Percentiles rank a stretch among this genome's conserved stretches.
phyloP scores from a whole-genome alignment of 1,140 invertebrate species.

The Maconellicoccus hirsutus region DNA sequence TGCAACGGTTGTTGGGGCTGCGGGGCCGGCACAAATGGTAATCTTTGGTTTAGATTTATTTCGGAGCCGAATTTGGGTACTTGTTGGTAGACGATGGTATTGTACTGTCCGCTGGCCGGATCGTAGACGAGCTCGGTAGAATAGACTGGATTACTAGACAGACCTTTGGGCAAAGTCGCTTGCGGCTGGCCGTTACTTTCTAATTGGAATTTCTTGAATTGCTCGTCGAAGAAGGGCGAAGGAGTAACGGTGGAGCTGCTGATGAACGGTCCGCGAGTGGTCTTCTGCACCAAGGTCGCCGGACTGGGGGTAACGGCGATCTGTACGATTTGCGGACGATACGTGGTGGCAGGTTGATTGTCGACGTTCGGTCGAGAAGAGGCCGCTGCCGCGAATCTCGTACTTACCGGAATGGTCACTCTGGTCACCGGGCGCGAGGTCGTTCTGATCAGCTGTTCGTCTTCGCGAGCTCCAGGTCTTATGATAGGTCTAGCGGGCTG shows the following conservation, averaged over 20 bases:
- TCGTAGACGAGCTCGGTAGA: slow-evolving; percentile 64
- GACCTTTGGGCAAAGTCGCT: slow-evolving; percentile 32
- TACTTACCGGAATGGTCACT: slow-evolving; percentile 37
- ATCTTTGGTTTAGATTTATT: slow-evolving; percentile 31
- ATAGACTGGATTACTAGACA: slow-evolving; percentile 43
- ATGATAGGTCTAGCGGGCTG: slow-evolving; percentile 36
- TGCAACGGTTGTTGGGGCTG: slow-evolving; percentile 27
- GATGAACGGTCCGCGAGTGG: slow-evolving; percentile 37
- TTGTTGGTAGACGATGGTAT: slow-evolving; percentile 62
- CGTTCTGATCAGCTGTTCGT: slow-evolving; percentile 24
- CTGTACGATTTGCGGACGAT: slow-evolving; percentile 47
- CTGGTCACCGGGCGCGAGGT: slow-evolving; percentile 42
- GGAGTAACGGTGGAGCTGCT: slow-evolving; percentile 32
- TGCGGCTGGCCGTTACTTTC: slow-evolving; percentile 40
- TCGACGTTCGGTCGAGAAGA: slow-evolving; percentile 4
- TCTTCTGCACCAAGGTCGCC: slow-evolving; percentile 25
- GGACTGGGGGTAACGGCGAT: slow-evolving; percentile 41
- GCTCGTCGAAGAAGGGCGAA: slow-evolving; percentile 51
- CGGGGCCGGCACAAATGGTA: slow-evolving; percentile 28
- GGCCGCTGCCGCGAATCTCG: not conserved
- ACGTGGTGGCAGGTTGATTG: slow-evolving; percentile 49
- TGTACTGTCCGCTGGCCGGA: slow-evolving; percentile 63
- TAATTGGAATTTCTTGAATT: slow-evolving; percentile 63
- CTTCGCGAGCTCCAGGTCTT: slow-evolving; percentile 30
- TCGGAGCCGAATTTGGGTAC: slow-evolving; percentile 49